Evolutionary conservation across 2,888 invertebrate genomes (phyloP).

Genomic region (Parnassius orleans): DNA sequence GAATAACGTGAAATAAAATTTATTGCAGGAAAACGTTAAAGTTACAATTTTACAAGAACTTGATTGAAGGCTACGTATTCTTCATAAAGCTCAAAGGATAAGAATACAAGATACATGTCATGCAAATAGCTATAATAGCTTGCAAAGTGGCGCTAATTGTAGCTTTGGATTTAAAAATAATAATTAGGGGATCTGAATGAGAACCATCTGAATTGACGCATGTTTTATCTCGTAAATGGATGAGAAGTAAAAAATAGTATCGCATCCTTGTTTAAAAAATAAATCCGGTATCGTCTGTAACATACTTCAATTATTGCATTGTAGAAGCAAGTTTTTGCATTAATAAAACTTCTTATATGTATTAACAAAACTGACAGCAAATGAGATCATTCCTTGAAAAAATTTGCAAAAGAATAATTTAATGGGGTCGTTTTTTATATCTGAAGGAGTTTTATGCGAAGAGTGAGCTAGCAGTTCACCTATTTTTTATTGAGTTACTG

Average conservation of each 20-base stretch:
- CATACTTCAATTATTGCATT: slow-evolving; percentile 48
- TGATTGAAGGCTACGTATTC: slow-evolving; percentile 9
- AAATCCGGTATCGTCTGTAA: slow-evolving; percentile 57
- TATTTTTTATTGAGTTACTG: too few relatives aligned
- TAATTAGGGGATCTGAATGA: slow-evolving; percentile 17
- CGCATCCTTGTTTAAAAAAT: slow-evolving; percentile 44
- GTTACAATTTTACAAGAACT: not conserved
- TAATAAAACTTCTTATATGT: slow-evolving; percentile 56
- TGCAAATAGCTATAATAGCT: slow-evolving; percentile 17
- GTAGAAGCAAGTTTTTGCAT: slow-evolving; percentile 50
- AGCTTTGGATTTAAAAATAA: slow-evolving; percentile 9
- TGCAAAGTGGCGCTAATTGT: slow-evolving; percentile 15
- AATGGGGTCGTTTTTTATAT: slow-evolving; percentile 5
- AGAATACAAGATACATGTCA: slow-evolving; percentile 5
- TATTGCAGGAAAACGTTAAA: too few relatives aligned
- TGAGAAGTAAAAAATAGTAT: slow-evolving; percentile 5
- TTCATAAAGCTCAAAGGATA: slow-evolving; percentile 9
- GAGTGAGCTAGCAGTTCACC: too few relatives aligned
- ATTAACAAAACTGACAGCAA: slow-evolving; percentile 27
- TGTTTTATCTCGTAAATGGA: slow-evolving; percentile 6
- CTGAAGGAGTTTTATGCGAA: too few relatives aligned
- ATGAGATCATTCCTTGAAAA: slow-evolving; percentile 56
- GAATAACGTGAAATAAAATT: too few relatives aligned
- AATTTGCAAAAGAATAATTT: slow-evolving; percentile 18
- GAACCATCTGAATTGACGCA: slow-evolving; percentile 15